A percentile compares a stretch with the other conserved stretches of the same genome.
Evolutionary conservation across 2,888 invertebrate genomes (phyloP).

Genomic region (Tipula confusa): DNA sequence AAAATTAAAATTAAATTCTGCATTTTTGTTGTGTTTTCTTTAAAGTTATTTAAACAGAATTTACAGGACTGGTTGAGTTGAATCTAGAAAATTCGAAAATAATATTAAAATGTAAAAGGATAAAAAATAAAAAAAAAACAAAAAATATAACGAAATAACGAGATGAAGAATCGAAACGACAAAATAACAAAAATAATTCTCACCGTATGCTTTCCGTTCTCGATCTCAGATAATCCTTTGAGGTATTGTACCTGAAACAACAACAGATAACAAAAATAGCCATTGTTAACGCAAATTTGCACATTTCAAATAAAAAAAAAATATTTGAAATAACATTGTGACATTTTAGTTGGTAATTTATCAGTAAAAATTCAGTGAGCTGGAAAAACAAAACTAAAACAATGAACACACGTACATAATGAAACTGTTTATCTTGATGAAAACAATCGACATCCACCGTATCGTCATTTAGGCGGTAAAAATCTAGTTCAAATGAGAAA

Average conservation of each 20-base stretch:
- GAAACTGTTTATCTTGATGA: too few relatives aligned
- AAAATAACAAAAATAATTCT: constrained; percentile 38
- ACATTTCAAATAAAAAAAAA: background rate
- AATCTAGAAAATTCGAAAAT: constrained; percentile 5
- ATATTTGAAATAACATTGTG: background rate
- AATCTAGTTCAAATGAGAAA: too few relatives aligned
- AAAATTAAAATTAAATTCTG: background rate
- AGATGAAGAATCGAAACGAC: background rate
- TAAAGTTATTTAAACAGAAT: background rate
- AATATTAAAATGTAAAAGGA: background rate
- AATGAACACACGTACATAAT: background rate
- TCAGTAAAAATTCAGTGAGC: background rate
- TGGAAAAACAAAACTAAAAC: background rate
- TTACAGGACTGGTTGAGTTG: constrained; percentile 6
- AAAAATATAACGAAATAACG: background rate
- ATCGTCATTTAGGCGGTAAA: too few relatives aligned
- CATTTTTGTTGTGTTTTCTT: background rate
- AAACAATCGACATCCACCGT: too few relatives aligned
- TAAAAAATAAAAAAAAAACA: background rate
- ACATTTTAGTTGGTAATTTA: background rate
- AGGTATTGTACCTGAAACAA: constrained; percentile 60
- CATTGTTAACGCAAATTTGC: background rate
- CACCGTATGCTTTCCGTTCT: constrained; percentile 80
- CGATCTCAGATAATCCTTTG: constrained; percentile 77
- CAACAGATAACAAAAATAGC: background rate